Base-by-base conservation (phyloP, 2,888 invertebrate species). In the Lasioglossum calceatum region DNA sequence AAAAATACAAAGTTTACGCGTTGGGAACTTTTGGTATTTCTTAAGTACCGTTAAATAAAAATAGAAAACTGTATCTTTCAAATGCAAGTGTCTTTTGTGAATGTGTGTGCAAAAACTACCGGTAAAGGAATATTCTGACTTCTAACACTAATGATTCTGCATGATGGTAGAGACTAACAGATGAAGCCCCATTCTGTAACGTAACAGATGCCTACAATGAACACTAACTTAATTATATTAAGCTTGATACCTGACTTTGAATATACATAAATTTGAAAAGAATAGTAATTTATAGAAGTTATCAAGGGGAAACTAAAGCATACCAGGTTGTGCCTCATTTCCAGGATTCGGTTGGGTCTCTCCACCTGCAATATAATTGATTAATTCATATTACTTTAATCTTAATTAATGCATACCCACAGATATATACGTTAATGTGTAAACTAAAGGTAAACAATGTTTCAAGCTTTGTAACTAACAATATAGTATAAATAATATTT, bases 141-240 rank as follows among this genome's bases (percentile, higher is more conserved):
- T 84, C 76, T 90, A 88, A 73, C 73, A 90, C 81, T 84, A 84
- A 78, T 86, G 91, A 89, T 87, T 89, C 83, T 75, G 79, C 79
- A 89, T 84, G 87, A 87, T 82, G 75, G 78, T 81, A 88, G 79
- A 85, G 88, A 92, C 91, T 93, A 92, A 93, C 87, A 90, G 90
- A 92, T 91, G 93, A 94, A 94, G 93, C 94, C 94, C 90, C 91
- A 91, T 88, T 93, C 90, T 93, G 91, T 93, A 93, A 92, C 90
- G 91, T 93, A 94, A 94, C 93, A 94, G 93, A 93, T 93, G 89
- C 92, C 92, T 87, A 89, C 92, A 92, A 89, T 90, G 88, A 91
- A 91, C 91, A 85, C 87, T 94, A 94, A 94, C 83, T 94, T 87
- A 92, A 94, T 94, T 94, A 94, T 85, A 91, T 90, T 90, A 91